Evolutionary conservation across 2,113 vertebrate species (phyloP).

Genomic region (Riparia riparia): DNA sequence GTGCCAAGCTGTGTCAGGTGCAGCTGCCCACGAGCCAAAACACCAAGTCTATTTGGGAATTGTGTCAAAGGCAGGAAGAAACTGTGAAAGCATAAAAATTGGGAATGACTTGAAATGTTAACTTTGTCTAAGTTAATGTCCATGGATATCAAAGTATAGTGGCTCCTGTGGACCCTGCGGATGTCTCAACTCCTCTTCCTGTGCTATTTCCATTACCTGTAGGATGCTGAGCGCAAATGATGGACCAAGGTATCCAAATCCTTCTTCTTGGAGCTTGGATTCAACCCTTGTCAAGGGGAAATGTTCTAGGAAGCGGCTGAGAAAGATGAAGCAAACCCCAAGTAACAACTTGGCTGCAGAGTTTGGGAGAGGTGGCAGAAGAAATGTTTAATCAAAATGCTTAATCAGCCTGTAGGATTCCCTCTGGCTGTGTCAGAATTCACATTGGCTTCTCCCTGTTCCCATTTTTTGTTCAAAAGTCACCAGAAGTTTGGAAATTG

Average conservation of each 20-base stretch:
- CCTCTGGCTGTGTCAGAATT: neutral
- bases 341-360: neutral
- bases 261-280: neutral
- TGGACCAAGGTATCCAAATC: neutral
- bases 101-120: neutral
- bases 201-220: accelerated
- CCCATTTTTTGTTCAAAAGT: neutral
- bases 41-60: neutral
- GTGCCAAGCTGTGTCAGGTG: neutral
- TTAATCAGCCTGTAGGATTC: neutral
- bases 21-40: neutral
- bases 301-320: neutral
- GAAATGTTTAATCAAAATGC: neutral
- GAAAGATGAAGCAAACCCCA: neutral
- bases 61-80: neutral
- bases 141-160: accelerated
- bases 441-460: neutral
- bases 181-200: neutral
- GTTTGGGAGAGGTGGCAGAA: neutral
- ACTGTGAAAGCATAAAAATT: neutral
- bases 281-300: neutral
- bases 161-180: neutral
- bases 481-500: neutral
- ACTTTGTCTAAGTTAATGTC: neutral
- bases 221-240: neutral